Percentiles rank a stretch among this genome's conserved stretches.
Evolutionary conservation across 2,797 vertebrate species (phyloP).

Genomic region (Scarus forsteni): DNA sequence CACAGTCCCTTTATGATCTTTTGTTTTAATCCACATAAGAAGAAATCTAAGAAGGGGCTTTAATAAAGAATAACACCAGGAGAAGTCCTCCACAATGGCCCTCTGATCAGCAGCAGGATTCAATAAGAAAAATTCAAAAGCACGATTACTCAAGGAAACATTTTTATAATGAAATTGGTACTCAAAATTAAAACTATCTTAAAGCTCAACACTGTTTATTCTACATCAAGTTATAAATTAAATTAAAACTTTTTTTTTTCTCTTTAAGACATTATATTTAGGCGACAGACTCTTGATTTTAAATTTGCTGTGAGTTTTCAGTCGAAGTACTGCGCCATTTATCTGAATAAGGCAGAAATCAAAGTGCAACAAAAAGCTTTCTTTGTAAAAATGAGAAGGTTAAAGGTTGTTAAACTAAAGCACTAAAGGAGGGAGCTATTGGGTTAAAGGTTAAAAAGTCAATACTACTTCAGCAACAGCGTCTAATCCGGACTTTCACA

Average conservation of each 20-base stretch:
- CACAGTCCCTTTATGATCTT: no score
- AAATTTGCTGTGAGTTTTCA: neutral
- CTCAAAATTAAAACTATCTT: neutral
- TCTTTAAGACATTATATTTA: neutral
- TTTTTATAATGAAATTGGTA: neutral
- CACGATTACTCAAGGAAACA: neutral
- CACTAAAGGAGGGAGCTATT: conserved; percentile 3
- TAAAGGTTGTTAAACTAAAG: neutral
- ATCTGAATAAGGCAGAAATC: conserved; percentile 67
- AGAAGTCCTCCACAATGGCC: no score
- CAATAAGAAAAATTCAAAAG: neutral
- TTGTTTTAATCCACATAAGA: no score
- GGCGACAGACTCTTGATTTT: conserved; percentile 6
- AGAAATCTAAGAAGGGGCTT: no score
- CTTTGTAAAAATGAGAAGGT: conserved; percentile 1
- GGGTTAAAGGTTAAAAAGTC: neutral
- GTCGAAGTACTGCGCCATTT: conserved; percentile 8
- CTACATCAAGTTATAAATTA: neutral
- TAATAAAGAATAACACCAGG: no score
- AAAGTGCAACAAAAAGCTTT: conserved; percentile 65
- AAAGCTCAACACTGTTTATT: conserved; percentile 2
- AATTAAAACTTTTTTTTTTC: no score
- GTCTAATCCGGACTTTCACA: conserved; percentile 14
- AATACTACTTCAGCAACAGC: neutral
- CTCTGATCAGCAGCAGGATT: neutral